Evolutionary conservation across 2,113 vertebrate species (phyloP), one percentile per base, ranked within the genome.

Genomic region (Drymodes brunneopygia): DNA sequence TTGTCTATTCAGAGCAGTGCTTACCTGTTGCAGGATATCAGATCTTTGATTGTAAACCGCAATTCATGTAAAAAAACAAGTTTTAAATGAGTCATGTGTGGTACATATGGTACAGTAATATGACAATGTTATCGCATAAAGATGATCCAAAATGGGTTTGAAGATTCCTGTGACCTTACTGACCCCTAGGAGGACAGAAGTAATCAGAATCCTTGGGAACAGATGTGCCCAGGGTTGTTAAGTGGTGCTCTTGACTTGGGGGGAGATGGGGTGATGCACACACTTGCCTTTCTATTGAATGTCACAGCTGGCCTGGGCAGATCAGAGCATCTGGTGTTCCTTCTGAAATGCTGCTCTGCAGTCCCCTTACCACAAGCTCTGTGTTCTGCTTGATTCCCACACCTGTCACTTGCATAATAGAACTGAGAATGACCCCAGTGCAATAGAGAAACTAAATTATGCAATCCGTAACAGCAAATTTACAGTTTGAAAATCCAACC

Each of bases 281-380:
- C 62, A 22, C 58, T 81, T 53, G 53, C 56, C 47, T 91, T 51
- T n/a, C 62, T 83, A 35, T 66, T 79, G 82, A 92, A 62, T 1
- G 1, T 54, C 95, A 77, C 89, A 97, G 89, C 91, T 95, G 91
- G 58, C 50, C 73, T 58, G 53, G 45, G 57, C 42, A 85, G 81
- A 87, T 45, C 78, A 69, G 53, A 95, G 93, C 96, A 95, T 94
- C 91, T 94, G 94, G 57, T 95, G 35, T 58, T 89, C 78, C 61
- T 72, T 53, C 61, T 79, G 86, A 92, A 91, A 85, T 0, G 3
- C 57, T 85, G 31, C 77, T 91, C 78, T 65, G 11, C 78, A 62
- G 51, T 33, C 61, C 54, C 73, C 74, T 79, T 74, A 40, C 47
- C 50, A 78, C 44, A 83, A 40, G 75, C 64, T 95, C 88, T 71